Base-by-base conservation (phyloP, 2,113 vertebrate genomes). In the Catharus minimus region DNA sequence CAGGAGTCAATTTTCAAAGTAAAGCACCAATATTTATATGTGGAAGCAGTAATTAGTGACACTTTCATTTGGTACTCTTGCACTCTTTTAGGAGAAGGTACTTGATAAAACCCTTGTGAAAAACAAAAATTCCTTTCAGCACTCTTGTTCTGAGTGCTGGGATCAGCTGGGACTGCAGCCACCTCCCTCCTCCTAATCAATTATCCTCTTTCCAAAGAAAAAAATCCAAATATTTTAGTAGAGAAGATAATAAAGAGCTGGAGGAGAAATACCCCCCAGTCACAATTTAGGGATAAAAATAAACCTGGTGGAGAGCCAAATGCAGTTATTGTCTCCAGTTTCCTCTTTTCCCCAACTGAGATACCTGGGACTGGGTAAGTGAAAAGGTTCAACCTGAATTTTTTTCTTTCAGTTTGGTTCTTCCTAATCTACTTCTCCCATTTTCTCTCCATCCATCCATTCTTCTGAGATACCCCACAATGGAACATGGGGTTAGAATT, bases 1-100 rank as follows among this genome's bases (percentile, higher is more conserved):
- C 64, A 72, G 67, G 68, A 66, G 90, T 89, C 55, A 60, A 44
- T 88, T 82, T 92, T 75, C 30, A 82, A 73, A 85, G 55, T 11
- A 86, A 81, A 7, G 3, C 20, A 41, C 67, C 72, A 27, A 44
- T 41, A 52, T 86, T 88, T 91, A 65, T 23, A 89, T 6, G 32
- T 75, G 33, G 52, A 79, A 90, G 56, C 4, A 77, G 64, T 46
- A 81, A 62, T 83, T 75, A 90, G 47, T 57, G 76, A 61, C 36
- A 80, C 61, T 32, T 85, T 64, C 36, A 90, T 79, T 80, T 56
- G 46, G 53, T 43, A 65, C 46, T 44, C 44, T 52, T 65, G 41
- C 43, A 24, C 53, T 88, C 46, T 61, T 74, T 68, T 73, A 94
- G 60, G 44, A 81, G 68, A 67, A 62, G 13, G 80, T 55, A 64